Base-by-base conservation (phyloP, 2,888 invertebrate genomes). In the Chalcosyrphus nemorum region DNA sequence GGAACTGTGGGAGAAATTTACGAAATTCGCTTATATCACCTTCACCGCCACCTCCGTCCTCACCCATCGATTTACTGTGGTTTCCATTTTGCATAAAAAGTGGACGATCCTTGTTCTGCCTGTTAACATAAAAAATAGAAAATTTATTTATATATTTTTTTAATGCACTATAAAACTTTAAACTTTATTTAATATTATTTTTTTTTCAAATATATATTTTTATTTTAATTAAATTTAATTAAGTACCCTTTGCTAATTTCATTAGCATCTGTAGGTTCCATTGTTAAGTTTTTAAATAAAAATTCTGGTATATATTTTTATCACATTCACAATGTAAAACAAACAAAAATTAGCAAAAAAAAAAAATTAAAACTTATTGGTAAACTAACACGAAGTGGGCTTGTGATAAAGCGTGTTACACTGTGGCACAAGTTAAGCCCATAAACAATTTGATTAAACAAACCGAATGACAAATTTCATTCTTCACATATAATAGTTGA, bases 1-100 rank as follows among this genome's bases (percentile, higher is more conserved):
- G 89, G 86, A 95, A 92, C 92, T 96, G 96, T 1, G 96, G 95
- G 54, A 95, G 88, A 0, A 95, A 94, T n/a, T 93, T 92, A 38
- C 92, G 91, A 81, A 93, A 92, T 87, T 93, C 92, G 86, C 89
- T 89, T 32, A 90, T 89, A 87, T 91, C 90, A 63, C 86, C 71
- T 45, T 88, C 84, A 65, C 24, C 70, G n/a, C 70, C 57, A 24
- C 52, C 63, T 9, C 13, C 41, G 13, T n/a, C 63, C 15, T 84
- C 87, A 86, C 38, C 87, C 75, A 86, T 86, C 70, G 76, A 82
- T 74, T 74, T 65, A 9, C 82, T 24, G 75, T 86, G 56, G 75
- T 86, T 88, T 75, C 88, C 89, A 87, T 89, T 89, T 88, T 89
- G 89, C 89, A 89, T 90, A 72, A 90, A 90, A 80, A 90, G 87